Base-by-base conservation (phyloP, 2,797 vertebrate genomes). In the Liasis olivaceus region DNA sequence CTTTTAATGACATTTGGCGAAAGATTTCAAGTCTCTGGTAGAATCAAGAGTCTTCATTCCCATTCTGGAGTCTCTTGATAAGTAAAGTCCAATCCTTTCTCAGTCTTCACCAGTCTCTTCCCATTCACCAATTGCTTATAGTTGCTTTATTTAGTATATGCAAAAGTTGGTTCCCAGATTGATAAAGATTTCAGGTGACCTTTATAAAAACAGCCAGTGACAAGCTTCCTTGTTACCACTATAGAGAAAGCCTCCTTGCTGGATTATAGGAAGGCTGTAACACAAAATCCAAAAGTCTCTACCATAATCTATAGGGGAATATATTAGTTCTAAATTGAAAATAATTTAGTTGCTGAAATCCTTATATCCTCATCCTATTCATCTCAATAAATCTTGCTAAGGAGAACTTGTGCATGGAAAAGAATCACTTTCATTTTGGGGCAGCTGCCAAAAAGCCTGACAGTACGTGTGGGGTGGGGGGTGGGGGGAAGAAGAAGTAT, bases 61-160 rank as follows among this genome's bases (percentile, higher is more conserved):
- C 95, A 95, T 96, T 20, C 86, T 87, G 42, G 56, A 77, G 87
- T 94, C 90, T 95, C 93, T n/a, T 90, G 36, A 94, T 59, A 64
- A 87, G 36, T 56, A 24, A n/a, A 92, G 60, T 28, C 81, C 62
- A 56, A 26, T 42, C 14, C 36, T 60, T 6, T 59, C 17, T 47
- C 31, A 4, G 6, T 36, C 62, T 17, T 56, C 20, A 66, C 1
- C 28, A 47, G n/a, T 28, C 31, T 11, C 11, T 17, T 91, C 3
- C 47, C 63, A 51, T 81, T 89, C 54, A 28, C 13, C 20, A 62
- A 4, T 36, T 42, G n/a, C 63, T 87, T n/a, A 58, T 87, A 58
- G 31, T 69, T 69, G 26, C 22, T 22, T 77, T 36, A 42, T 77
- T 77, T 42, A 77, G 31, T 42, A 77, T 42, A 11, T 77, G 72